Percentiles rank a stretch among this genome's conserved stretches.
Evolutionary conservation across 2,797 vertebrate genomes (phyloP).

Genomic region (Coregonus suidteri): DNA sequence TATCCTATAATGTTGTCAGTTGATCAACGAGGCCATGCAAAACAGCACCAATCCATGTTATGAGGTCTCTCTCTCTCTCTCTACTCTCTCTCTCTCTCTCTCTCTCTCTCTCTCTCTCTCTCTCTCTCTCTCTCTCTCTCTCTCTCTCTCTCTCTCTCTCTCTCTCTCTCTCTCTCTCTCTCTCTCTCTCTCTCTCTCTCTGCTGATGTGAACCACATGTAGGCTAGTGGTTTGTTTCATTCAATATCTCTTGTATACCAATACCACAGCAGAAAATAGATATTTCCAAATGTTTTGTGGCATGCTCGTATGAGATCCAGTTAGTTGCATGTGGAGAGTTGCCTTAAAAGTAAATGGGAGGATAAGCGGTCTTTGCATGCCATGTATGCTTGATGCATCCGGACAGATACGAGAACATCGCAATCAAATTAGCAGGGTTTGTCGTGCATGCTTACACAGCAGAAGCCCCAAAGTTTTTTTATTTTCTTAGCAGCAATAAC

Average conservation of each 20-base stretch:
- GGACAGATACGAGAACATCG: constrained; percentile 20
- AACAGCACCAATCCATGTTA: not conserved
- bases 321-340: not conserved
- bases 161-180: not conserved
- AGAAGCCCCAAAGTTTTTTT: not conserved
- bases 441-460: constrained; percentile 1
- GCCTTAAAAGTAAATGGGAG: constrained; percentile 8
- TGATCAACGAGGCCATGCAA: not conserved
- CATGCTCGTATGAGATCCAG: not conserved
- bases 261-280: not conserved
- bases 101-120: no score
- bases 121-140: no score
- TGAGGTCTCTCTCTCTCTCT: no score
- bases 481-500: no score
- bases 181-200: not conserved
- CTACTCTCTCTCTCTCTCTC: no score
- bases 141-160: not conserved
- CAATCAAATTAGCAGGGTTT: constrained; percentile 23
- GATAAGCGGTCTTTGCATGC: constrained; percentile 2
- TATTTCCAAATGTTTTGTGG: no score
- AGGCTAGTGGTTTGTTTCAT: not conserved
- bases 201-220: not conserved
- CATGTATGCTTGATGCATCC: not conserved
- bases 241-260: not conserved
- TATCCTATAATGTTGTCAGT: not conserved